These are phyloP conservation scores for Coranthus polyacanthus DNA, from an alignment of 2,797 vertebrate species.

Conservation along the genomic window DNA sequence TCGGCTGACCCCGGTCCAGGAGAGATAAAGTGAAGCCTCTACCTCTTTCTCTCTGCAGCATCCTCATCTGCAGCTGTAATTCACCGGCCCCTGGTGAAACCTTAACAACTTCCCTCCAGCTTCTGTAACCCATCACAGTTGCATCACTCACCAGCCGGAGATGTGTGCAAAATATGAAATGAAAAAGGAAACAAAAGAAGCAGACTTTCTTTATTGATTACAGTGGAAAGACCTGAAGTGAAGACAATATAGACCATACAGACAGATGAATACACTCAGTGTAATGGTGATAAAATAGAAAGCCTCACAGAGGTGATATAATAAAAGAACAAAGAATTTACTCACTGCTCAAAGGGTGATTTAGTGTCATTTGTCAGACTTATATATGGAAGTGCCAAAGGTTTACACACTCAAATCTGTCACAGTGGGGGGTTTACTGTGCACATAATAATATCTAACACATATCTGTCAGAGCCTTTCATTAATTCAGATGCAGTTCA, in stretches of 20 bases:
- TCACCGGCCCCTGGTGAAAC: conserved; percentile 45
- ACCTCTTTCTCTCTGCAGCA: conserved; percentile 14
- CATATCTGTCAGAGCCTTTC: conserved; percentile 36
- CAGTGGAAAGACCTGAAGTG: conserved; percentile 6
- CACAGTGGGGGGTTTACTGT: conserved; percentile 11
- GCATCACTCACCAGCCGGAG: conserved; percentile 17
- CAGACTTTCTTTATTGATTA: conserved; percentile 6
- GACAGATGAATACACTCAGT: neutral
- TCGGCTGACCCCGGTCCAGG: conserved; percentile 47
- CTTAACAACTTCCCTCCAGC: conserved; percentile 38
- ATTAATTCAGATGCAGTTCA: conserved; percentile 50
- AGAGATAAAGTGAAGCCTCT: conserved; percentile 59
- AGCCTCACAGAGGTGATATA: neutral
- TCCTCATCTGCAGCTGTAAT: conserved; percentile 45
- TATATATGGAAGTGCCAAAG: neutral
- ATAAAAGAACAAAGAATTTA: conserved; percentile 6
- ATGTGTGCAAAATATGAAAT: conserved; percentile 6
- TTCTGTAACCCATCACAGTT: conserved; percentile 8
- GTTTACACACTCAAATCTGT: conserved; percentile 17
- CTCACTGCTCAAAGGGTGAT: conserved; percentile 5
- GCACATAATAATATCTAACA: conserved; percentile 15
- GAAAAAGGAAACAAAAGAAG: conserved; percentile 10
- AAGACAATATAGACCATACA: conserved; percentile 14
- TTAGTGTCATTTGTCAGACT: conserved; percentile 7
- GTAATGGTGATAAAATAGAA: conserved; percentile 25